A percentile compares a stretch with the other conserved stretches of the same genome.
phyloP scores from a whole-genome alignment of 2,113 vertebrate species.

The Psittacula cyanocephala region DNA sequence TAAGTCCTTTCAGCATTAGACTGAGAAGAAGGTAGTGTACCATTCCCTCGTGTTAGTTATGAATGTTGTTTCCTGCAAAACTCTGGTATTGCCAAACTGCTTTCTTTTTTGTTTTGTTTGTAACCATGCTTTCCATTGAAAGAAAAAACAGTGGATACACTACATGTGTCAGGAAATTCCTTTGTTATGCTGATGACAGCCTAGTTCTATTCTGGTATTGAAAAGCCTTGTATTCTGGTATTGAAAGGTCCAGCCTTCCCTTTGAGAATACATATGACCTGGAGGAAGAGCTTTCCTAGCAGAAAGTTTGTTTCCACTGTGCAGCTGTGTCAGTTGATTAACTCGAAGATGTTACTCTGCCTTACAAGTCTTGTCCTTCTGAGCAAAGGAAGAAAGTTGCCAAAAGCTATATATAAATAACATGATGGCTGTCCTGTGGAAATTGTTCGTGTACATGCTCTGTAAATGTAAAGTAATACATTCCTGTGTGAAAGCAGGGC shows the following conservation, averaged over 20 bases:
- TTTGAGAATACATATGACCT: not conserved
- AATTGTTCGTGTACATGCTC: not conserved
- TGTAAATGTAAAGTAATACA: not conserved
- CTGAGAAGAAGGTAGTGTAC: not conserved
- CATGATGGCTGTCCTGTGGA: not conserved
- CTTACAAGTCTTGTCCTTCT: not conserved
- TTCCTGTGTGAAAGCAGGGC: not conserved
- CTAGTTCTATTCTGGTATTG: conserved; percentile 16
- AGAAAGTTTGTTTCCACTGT: not conserved
- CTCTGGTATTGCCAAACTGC: not conserved
- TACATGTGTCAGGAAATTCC: conserved; percentile 27
- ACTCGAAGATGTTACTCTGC: not conserved
- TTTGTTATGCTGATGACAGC: not conserved
- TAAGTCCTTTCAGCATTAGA: not conserved
- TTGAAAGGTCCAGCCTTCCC: not conserved
- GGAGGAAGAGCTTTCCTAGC: conserved; percentile 7
- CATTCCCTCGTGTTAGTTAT: not conserved
- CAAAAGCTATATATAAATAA: not conserved
- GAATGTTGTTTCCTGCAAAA: not conserved
- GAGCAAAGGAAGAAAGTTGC: not conserved
- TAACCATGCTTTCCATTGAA: not conserved
- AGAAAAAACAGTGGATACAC: not conserved
- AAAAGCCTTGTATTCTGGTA: not conserved
- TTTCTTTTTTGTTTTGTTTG: conserved; percentile 1
- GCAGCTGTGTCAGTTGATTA: not conserved